phyloP scores from a whole-genome alignment of 2,888 invertebrate species.

The Cryptophagus acutangulus region DNA sequence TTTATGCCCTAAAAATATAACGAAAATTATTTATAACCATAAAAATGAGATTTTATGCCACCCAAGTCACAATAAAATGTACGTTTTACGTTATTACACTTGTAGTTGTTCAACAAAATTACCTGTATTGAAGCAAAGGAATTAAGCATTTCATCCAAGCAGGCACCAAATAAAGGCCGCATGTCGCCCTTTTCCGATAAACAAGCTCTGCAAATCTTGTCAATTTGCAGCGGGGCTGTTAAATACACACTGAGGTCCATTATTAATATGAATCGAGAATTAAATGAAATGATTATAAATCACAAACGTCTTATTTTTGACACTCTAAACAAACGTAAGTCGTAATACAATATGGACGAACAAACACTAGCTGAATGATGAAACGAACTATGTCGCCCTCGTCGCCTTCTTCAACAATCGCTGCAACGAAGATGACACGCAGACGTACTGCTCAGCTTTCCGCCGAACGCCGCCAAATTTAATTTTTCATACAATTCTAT shows the following conservation, averaged over 20 bases:
- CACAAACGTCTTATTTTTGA: slow-evolving; percentile 36
- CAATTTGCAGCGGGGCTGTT: slow-evolving; percentile 45
- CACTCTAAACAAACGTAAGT: slow-evolving; percentile 26
- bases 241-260: slow-evolving; percentile 48
- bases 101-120: slow-evolving; percentile 9
- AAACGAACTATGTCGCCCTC: slow-evolving; percentile 31
- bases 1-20: too few species aligned
- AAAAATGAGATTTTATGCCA: too few species aligned
- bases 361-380: slow-evolving; percentile 30
- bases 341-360: slow-evolving; percentile 15
- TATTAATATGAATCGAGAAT: slow-evolving; percentile 22
- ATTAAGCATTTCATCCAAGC: slow-evolving; percentile 50
- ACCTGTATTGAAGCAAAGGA: slow-evolving; percentile 48
- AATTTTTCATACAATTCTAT: too few species aligned
- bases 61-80: too few species aligned
- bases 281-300: slow-evolving; percentile 21
- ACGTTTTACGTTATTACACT: neutral
- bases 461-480: too few species aligned
- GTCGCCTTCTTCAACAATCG: slow-evolving; percentile 10
- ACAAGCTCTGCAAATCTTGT: slow-evolving; percentile 50
- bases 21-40: too few species aligned
- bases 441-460: slow-evolving; percentile 33
- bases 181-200: slow-evolving; percentile 49
- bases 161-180: slow-evolving; percentile 50
- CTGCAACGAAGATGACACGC: slow-evolving; percentile 22